Percentiles rank a stretch among this genome's conserved stretches.
Conservation (phyloP, 2,113 vertebrate species). For the Limnothrissa miodon region DNA sequence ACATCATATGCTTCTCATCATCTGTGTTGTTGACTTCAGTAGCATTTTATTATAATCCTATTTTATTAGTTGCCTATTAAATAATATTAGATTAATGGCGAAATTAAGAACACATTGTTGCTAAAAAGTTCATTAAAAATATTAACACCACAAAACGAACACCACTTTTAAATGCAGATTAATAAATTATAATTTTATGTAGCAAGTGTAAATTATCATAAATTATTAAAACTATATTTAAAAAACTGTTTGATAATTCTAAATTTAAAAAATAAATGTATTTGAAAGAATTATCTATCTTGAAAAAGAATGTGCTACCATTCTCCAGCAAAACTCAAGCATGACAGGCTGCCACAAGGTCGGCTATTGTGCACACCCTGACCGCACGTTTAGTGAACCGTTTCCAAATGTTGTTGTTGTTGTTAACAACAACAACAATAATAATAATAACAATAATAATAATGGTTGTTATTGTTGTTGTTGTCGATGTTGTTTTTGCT, state of each 20-base stretch:
- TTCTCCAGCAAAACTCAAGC: neutral
- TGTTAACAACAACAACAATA: slow-evolving; percentile 3
- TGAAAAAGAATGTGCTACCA: neutral
- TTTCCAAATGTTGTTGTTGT: neutral
- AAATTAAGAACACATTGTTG: neutral
- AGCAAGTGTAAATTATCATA: too few relatives aligned
- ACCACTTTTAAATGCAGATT: neutral
- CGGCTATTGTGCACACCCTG: neutral
- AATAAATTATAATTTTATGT: too few relatives aligned
- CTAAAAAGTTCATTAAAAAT: neutral
- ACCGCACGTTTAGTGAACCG: neutral
- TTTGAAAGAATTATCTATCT: neutral
- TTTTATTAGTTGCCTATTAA: neutral
- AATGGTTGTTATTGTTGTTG: neutral
- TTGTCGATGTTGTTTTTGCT: too few relatives aligned
- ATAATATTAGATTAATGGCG: neutral
- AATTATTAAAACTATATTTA: too few relatives aligned
- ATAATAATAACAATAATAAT: slow-evolving; percentile 14
- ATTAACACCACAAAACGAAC: neutral
- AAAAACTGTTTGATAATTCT: too few relatives aligned
- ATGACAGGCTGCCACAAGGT: neutral
- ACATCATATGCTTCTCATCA: slow-evolving; percentile 36
- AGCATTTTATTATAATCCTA: neutral
- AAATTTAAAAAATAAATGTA: neutral
- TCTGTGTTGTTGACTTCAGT: neutral